A percentile compares a stretch with the other conserved stretches of the same genome.
phyloP scores from a whole-genome alignment of 2,113 vertebrate species.

The Emydocephalus ijimae region DNA sequence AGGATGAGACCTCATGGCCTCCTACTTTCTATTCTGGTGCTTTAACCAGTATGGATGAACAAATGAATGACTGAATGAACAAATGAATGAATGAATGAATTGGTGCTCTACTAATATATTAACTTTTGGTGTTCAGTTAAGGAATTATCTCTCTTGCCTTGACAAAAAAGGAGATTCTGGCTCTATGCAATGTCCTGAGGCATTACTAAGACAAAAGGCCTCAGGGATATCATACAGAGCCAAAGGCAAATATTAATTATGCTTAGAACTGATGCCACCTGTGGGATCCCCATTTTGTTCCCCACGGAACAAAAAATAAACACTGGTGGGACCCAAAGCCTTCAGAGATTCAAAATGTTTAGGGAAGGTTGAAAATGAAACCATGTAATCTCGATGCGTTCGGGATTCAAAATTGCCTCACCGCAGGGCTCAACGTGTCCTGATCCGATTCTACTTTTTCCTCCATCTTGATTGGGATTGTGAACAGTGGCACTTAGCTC shows the following conservation, averaged over 20 bases:
- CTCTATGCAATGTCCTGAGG: no score
- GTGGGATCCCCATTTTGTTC: background rate
- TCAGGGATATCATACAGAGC: background rate
- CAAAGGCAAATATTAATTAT: background rate
- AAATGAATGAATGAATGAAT: no score
- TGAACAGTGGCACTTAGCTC: background rate
- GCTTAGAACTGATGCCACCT: background rate
- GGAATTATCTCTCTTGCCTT: no score
- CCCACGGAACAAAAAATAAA: no score
- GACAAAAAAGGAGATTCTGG: no score
- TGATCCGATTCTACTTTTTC: background rate
- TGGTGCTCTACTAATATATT: no score
- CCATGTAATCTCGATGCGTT: background rate
- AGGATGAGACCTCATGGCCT: no score
- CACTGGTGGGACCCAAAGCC: background rate
- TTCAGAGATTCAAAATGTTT: background rate
- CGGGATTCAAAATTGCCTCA: background rate
- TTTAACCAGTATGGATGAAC: no score
- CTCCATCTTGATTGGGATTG: constrained; percentile 9
- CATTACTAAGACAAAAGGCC: background rate
- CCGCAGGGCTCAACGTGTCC: background rate
- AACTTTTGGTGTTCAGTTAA: no score
- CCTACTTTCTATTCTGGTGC: no score
- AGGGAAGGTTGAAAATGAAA: background rate
- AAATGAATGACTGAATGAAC: no score